A percentile compares a stretch with the other conserved stretches of the same genome.
Evolutionary conservation across 2,113 vertebrate species (phyloP).

Genomic region (Bubalus kerabau): DNA sequence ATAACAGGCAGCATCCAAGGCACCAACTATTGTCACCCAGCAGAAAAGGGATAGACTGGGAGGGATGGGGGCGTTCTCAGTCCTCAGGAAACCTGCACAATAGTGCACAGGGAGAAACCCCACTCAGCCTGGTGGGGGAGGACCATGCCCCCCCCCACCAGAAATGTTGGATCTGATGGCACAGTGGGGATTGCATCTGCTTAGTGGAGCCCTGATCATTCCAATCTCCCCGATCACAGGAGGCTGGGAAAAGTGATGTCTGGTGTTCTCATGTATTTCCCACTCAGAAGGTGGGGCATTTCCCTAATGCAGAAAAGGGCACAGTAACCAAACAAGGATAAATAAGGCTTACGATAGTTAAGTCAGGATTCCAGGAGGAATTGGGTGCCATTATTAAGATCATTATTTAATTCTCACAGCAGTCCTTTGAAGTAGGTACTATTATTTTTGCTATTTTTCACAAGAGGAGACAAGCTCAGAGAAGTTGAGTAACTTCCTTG

Average conservation of each 20-base stretch:
- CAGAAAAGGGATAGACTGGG: not conserved
- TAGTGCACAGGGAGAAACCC: not conserved
- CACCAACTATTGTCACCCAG: not conserved
- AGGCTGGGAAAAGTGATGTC: not conserved
- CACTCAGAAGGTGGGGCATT: not conserved
- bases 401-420: not conserved
- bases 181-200: not conserved
- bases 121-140: not conserved
- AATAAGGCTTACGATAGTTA: not conserved
- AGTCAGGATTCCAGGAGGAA: not conserved
- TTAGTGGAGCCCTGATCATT: not conserved
- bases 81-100: not conserved
- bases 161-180: not conserved
- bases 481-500: not conserved
- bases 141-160: fast-evolving
- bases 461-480: not conserved
- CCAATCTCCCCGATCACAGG: not conserved
- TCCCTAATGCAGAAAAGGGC: not conserved
- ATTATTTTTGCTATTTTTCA: not conserved
- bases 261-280: not conserved
- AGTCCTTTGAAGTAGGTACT: not conserved
- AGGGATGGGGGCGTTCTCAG: not conserved
- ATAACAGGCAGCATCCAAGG: not conserved
- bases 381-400: not conserved
- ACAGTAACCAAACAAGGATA: not conserved